Evolutionary conservation across 2,888 invertebrate genomes (phyloP), one percentile per base, ranked within the genome.

Genomic region (Cancer borealis): DNA sequence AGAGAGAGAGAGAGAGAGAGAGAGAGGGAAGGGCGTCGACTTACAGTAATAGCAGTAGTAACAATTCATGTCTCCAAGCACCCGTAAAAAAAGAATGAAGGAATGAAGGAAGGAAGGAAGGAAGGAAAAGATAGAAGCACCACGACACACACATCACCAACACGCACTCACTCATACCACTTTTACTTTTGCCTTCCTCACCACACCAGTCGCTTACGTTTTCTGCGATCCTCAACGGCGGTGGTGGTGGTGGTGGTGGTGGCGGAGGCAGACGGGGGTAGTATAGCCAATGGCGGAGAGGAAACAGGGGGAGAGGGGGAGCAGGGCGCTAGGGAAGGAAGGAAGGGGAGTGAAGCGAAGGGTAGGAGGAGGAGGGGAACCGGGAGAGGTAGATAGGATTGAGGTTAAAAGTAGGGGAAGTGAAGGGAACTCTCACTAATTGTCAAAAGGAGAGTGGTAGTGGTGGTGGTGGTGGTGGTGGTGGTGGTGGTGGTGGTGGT

Each of bases 391-490:
- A 10, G 8, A 89, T 21, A 39, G 60, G 30, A 45, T 47, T 54
- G 39, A 91, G 60, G 66, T 8, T 54, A 45, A 90, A 54, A 90
- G 49, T 49, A 30, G 12, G 47, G 54, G 21, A 90, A 30, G 54
- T 54, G 54, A n/a, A 90, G 49, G 88, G 21, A 47, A 47, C 46
- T 46, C 88, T 88, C 88, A 88, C 49, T 88, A 88, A 88, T 88
- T 88, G 88, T 88, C 49, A 88, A 88, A 88, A 49, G 3, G n/a
- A 47, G 49, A 90, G 49, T n/a, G 26, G 54, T 49, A 8, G 90
- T n/a, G 49, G 6, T 26, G 14, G 90, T 90, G 90, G 54, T n/a
- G 26, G 89, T 1, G 39, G 88, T 8, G 47, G 88, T n/a, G n/a
- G 17, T n/a, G 17, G 46, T 30, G 88, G 88, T 12, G 54, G 54